Percentiles rank a stretch among this genome's conserved stretches.
phyloP scores from a whole-genome alignment of 2,113 vertebrate genomes.

The Megalops atlanticus region DNA sequence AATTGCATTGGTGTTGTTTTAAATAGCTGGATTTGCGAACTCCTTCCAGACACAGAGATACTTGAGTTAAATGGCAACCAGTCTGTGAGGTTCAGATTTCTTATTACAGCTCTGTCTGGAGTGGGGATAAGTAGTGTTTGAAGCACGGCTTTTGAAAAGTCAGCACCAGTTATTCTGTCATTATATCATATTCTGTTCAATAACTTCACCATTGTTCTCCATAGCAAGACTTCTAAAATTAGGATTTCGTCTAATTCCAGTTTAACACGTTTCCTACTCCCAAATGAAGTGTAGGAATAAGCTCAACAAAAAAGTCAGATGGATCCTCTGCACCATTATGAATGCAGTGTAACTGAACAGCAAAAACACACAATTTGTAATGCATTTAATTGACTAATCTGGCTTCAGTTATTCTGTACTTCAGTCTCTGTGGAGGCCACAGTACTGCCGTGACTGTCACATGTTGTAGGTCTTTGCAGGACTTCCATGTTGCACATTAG shows the following conservation, averaged over 20 bases:
- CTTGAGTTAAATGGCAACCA: background rate
- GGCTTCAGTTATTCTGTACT: background rate
- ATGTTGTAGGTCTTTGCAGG: too few species aligned
- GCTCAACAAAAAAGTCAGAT: too few species aligned
- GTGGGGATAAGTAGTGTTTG: background rate
- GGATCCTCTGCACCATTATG: background rate
- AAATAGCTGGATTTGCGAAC: background rate
- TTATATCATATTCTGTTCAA: too few species aligned
- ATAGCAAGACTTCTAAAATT: too few species aligned
- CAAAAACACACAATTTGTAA: background rate
- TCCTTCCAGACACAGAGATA: background rate
- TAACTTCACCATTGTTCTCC: too few species aligned
- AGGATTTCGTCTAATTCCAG: background rate
- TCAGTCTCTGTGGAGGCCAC: background rate
- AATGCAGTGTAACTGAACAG: background rate
- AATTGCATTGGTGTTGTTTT: background rate
- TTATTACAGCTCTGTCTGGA: background rate
- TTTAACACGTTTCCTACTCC: background rate
- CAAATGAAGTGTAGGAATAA: background rate
- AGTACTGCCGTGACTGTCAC: background rate
- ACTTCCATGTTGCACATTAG: background rate
- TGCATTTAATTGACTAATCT: background rate
- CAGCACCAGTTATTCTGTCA: too few species aligned
- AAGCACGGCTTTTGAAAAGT: background rate
- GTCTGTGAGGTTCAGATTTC: background rate